phyloP scores from a whole-genome alignment of 2,888 invertebrate genomes.

The Calliopum simillimum region DNA sequence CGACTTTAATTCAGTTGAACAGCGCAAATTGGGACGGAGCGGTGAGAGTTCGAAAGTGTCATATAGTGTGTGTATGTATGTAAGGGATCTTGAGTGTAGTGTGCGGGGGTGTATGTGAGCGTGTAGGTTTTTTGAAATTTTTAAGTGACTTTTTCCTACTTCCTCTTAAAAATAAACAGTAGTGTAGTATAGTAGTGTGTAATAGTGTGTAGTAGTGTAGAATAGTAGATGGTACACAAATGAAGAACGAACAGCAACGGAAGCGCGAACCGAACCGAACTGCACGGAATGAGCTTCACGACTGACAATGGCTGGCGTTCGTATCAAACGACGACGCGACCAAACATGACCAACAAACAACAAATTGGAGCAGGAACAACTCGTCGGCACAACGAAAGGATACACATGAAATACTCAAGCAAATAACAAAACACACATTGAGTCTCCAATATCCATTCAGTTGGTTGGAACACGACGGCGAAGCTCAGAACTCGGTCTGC shows the following conservation, averaged over 20 bases:
- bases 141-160: too few relatives aligned
- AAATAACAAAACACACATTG: too few relatives aligned
- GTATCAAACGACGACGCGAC: constrained; percentile 24
- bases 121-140: too few relatives aligned
- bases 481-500: too few relatives aligned
- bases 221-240: constrained; percentile 26
- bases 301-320: constrained; percentile 32
- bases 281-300: constrained; percentile 42
- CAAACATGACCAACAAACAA: not conserved
- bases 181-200: constrained; percentile 13
- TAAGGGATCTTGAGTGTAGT: too few relatives aligned
- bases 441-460: too few relatives aligned
- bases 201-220: constrained; percentile 18
- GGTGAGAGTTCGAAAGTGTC: too few relatives aligned
- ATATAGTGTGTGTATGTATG: too few relatives aligned
- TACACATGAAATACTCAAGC: constrained; percentile 20
- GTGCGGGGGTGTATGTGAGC: too few relatives aligned
- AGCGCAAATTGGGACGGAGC: too few relatives aligned
- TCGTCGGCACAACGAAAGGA: constrained; percentile 12
- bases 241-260: constrained; percentile 26
- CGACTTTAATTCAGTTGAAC: too few relatives aligned
- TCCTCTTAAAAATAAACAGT: not conserved
- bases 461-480: too few relatives aligned
- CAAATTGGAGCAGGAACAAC: not conserved
- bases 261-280: constrained; percentile 39